Conservation (phyloP, 2,797 vertebrate genomes). For the Delichon dasypus region DNA sequence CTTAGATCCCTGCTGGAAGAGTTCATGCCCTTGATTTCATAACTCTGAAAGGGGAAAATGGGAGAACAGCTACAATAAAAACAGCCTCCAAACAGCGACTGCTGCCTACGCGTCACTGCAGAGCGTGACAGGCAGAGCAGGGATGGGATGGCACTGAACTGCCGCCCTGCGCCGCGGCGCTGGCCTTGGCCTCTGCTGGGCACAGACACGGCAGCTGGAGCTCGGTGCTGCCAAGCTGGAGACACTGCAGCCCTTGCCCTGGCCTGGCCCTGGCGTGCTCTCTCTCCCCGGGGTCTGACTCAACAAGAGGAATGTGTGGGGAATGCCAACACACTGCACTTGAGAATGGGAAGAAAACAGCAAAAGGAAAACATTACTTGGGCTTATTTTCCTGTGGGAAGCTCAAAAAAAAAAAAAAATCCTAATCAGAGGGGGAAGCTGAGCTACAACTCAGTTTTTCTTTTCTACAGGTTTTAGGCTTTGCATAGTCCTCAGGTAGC, state of each 20-base stretch:
- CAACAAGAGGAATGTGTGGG: conserved; percentile 16
- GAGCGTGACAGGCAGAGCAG: background rate
- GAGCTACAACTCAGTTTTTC: background rate
- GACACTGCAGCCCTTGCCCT: rapidly evolving
- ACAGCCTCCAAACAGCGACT: rapidly evolving
- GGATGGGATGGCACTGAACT: background rate
- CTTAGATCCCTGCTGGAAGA: background rate
- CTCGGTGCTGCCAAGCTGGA: background rate
- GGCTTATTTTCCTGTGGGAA: background rate
- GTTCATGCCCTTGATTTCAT: conserved; percentile 12
- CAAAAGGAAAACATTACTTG: background rate
- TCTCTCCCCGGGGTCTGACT: background rate
- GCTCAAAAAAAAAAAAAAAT: background rate
- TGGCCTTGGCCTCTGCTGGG: background rate
- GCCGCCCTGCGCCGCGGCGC: rapidly evolving
- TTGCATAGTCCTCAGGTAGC: background rate
- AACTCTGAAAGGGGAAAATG: background rate
- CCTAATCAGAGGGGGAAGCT: background rate
- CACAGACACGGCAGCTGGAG: rapidly evolving
- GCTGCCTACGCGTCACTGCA: rapidly evolving
- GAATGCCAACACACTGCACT: background rate
- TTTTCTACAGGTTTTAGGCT: background rate
- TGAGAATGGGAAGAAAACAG: conserved; percentile 3
- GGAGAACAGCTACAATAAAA: background rate
- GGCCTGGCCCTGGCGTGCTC: background rate